phyloP scores from a whole-genome alignment of 2,797 vertebrate species.

The Tachyglossus aculeatus region DNA sequence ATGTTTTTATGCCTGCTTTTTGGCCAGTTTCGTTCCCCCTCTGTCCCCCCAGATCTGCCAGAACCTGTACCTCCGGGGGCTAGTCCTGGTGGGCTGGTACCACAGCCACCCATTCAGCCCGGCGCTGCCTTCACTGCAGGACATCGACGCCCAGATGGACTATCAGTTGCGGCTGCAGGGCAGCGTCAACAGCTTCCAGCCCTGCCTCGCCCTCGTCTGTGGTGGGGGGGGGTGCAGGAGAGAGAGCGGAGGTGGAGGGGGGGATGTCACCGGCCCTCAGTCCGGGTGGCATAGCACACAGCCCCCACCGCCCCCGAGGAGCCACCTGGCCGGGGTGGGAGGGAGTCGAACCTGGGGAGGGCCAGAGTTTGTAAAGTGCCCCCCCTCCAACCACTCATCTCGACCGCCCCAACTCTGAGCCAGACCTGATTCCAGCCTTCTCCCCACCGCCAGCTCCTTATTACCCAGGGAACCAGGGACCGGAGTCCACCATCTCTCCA shows the following conservation, averaged over 20 bases:
- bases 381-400: background rate
- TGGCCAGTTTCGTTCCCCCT: too few relatives aligned
- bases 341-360: rapidly evolving
- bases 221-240: constrained; percentile 64
- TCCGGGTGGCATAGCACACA: background rate
- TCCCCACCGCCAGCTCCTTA: constrained; percentile 82
- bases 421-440: background rate
- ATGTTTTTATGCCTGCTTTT: background rate
- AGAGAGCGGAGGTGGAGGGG: rapidly evolving
- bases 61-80: constrained; percentile 91
- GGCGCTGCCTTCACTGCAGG: constrained; percentile 90
- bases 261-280: rapidly evolving
- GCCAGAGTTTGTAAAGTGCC: background rate
- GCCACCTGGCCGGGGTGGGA: background rate
- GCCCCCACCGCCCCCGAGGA: rapidly evolving
- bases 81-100: constrained; percentile 97
- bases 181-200: constrained; percentile 93
- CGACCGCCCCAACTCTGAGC: too few relatives aligned
- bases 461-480: constrained; percentile 87
- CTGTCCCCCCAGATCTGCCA: constrained; percentile 85
- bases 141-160: constrained; percentile 96
- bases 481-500: constrained; percentile 90
- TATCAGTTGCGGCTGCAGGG: constrained; percentile 95
- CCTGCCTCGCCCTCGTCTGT: constrained; percentile 93
- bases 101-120: constrained; percentile 94